Evolutionary conservation across 2,113 vertebrate species (phyloP).

Genomic region (Mirounga angustirostris): DNA sequence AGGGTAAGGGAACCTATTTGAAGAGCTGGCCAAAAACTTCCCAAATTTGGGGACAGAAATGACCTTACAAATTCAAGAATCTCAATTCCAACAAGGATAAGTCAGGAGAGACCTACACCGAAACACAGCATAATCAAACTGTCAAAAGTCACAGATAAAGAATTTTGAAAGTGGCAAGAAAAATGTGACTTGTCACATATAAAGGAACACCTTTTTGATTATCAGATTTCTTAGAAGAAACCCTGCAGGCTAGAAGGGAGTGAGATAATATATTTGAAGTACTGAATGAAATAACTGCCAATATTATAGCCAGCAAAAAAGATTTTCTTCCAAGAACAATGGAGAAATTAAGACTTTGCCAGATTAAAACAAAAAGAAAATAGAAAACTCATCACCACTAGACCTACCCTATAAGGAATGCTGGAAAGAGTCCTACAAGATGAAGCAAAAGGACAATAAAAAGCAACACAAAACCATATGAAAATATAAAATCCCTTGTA

Average conservation of each 20-base stretch:
- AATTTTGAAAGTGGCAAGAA: background rate
- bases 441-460: background rate
- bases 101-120: background rate
- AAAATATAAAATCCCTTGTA: background rate
- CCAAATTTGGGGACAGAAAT: background rate
- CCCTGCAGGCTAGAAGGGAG: background rate
- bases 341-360: background rate
- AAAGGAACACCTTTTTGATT: background rate
- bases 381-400: background rate
- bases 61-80: background rate
- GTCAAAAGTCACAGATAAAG: background rate
- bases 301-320: background rate
- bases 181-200: background rate
- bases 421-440: background rate
- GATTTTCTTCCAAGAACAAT: background rate
- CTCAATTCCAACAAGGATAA: background rate
- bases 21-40: background rate
- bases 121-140: constrained; percentile 11
- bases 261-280: background rate
- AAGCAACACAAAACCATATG: background rate
- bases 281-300: background rate
- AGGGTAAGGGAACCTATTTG: background rate
- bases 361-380: background rate
- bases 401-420: background rate
- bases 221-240: background rate